Conservation (phyloP, 2,888 invertebrate species). For the Blastobasis lacticolella region DNA sequence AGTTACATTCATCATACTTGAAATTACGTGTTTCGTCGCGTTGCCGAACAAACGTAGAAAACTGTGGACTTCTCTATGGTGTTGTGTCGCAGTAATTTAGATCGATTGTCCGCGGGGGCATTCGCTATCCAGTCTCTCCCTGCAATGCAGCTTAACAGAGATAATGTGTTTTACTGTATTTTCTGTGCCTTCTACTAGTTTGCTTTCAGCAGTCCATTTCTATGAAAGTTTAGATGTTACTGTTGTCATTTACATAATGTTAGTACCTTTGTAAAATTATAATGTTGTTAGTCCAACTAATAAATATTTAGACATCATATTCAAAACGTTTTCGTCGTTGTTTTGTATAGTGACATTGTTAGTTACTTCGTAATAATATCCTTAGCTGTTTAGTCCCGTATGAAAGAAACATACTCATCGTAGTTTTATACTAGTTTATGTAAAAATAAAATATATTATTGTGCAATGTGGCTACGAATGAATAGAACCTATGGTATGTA, state of each 20-base stretch:
- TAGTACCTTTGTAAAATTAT: slow-evolving; percentile 20
- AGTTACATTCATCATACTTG: too few species aligned
- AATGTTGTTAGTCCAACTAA: slow-evolving; percentile 11
- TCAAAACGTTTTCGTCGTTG: slow-evolving; percentile 17
- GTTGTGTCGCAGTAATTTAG: slow-evolving; percentile 35
- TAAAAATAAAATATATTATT: slow-evolving; percentile 33
- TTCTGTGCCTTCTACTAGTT: slow-evolving; percentile 61
- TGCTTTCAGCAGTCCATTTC: slow-evolving; percentile 45
- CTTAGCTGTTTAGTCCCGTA: slow-evolving; percentile 19
- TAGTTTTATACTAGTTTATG: slow-evolving; percentile 35
- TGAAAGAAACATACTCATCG: slow-evolving; percentile 42
- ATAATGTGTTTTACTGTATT: slow-evolving; percentile 34
- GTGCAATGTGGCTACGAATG: slow-evolving; percentile 51
- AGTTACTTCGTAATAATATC: slow-evolving; percentile 16
- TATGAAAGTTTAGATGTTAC: slow-evolving; percentile 35
- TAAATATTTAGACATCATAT: slow-evolving; percentile 8
- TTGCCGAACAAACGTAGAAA: slow-evolving; percentile 23
- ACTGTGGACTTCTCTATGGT: slow-evolving; percentile 27
- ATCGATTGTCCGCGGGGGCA: too few species aligned
- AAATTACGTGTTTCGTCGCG: slow-evolving; percentile 9
- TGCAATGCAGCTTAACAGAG: not conserved
- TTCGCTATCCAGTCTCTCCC: too few species aligned
- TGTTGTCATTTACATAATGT: slow-evolving; percentile 27
- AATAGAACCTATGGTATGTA: slow-evolving; percentile 24
- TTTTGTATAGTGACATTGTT: slow-evolving; percentile 20